Conservation (phyloP, 2,797 vertebrate genomes). For the Poeciliopsis turneri region DNA sequence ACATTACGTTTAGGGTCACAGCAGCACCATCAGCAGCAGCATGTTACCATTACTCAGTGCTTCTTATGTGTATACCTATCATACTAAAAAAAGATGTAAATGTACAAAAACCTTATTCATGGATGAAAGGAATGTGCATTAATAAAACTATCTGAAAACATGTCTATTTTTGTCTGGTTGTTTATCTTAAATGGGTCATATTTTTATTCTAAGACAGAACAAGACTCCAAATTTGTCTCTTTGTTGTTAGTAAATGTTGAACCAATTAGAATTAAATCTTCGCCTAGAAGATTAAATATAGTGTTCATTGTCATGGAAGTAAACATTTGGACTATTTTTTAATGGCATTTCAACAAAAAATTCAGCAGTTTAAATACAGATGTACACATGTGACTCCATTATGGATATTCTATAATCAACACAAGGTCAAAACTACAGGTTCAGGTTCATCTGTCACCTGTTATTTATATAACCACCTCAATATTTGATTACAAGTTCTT, state of each 20-base stretch:
- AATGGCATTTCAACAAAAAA: not conserved
- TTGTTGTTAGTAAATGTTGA: not conserved
- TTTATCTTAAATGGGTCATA: conserved; percentile 8
- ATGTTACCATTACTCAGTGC: conserved; percentile 84
- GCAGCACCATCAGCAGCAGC: conserved; percentile 72
- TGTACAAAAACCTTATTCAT: conserved; percentile 75
- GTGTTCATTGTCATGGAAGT: not conserved
- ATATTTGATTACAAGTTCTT: not conserved
- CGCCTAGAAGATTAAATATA: not conserved
- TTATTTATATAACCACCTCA: not conserved
- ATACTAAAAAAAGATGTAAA: conserved; percentile 77
- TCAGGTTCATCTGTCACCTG: not conserved
- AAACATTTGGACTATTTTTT: not conserved
- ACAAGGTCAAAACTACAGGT: not conserved
- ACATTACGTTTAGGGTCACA: conserved; percentile 76
- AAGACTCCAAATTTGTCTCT: not conserved
- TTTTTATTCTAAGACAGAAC: not conserved
- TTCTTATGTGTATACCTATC: conserved; percentile 77
- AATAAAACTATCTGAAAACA: conserved; percentile 82
- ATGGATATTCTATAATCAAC: not conserved
- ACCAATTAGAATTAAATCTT: not conserved
- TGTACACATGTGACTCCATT: not conserved
- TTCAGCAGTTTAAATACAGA: not conserved
- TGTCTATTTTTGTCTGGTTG: conserved; percentile 56
- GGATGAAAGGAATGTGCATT: conserved; percentile 83